phyloP scores from a whole-genome alignment of 2,797 vertebrate species.

The Melanotaenia pygmaea region DNA sequence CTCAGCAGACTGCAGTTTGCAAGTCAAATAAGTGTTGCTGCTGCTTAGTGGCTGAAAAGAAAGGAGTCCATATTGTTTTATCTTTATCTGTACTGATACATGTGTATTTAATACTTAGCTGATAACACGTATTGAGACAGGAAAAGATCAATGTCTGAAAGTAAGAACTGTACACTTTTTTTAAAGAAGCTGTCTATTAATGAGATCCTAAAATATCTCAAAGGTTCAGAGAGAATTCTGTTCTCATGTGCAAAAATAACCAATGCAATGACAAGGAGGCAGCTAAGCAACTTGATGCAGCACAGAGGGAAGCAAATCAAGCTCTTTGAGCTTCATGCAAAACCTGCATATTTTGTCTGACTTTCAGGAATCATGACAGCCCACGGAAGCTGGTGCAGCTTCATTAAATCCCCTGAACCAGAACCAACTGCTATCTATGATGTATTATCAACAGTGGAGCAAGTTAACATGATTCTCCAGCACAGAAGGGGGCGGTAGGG shows the following conservation, averaged over 20 bases:
- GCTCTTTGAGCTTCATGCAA: not conserved
- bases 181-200: too few relatives aligned
- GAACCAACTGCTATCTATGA: too few relatives aligned
- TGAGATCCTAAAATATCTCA: too few relatives aligned
- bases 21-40: conserved; percentile 47
- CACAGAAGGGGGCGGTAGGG: too few relatives aligned
- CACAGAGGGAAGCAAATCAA: too few relatives aligned
- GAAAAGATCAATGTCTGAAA: not conserved
- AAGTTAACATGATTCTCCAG: not conserved
- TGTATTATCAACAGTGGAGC: too few relatives aligned
- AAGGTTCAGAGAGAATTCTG: too few relatives aligned
- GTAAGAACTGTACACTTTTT: not conserved
- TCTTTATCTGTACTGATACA: not conserved
- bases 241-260: too few relatives aligned
- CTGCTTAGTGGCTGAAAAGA: conserved; percentile 9
- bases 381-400: not conserved
- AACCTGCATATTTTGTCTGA: not conserved
- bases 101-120: not conserved
- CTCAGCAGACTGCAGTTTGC: conserved; percentile 34
- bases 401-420: not conserved
- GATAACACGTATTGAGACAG: not conserved
- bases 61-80: not conserved
- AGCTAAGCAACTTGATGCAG: not conserved
- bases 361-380: not conserved
- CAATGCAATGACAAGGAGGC: not conserved